Percentiles rank a stretch among this genome's conserved stretches.
Conservation (phyloP, 2,888 invertebrate species). For the Acanthosepion pharaonis region DNA sequence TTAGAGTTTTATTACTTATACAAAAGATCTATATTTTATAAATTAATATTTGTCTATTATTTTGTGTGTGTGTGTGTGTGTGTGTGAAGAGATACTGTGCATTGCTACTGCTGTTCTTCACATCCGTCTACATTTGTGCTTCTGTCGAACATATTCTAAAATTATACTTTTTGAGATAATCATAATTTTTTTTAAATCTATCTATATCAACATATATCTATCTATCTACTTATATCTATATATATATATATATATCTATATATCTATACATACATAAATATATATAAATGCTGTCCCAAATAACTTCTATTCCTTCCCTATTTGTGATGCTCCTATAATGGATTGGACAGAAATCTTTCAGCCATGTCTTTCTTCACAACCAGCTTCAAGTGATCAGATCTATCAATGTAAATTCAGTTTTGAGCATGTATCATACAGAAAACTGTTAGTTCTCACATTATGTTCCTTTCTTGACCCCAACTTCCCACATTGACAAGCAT, state of each 20-base stretch:
- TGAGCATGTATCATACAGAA: conserved; percentile 4
- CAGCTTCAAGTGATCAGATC: conserved; percentile 33
- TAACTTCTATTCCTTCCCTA: conserved; percentile 33
- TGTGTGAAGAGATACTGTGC: not conserved
- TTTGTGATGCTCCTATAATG: conserved; percentile 33
- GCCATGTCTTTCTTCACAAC: conserved; percentile 33
- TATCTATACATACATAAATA: not conserved
- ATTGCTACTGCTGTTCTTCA: conserved; percentile 33
- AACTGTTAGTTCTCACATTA: not conserved
- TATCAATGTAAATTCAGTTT: not conserved
- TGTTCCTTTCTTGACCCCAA: not conserved
- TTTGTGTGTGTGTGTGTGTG: not conserved
- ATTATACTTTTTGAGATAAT: conserved; percentile 9
- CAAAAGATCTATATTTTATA: conserved; percentile 33
- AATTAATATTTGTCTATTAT: conserved; percentile 16
- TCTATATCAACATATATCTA: not conserved
- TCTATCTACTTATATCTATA: not conserved
- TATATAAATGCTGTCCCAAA: conserved; percentile 36
- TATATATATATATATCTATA: conserved; percentile 25
- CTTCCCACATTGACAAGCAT: not conserved
- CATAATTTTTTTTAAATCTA: conserved; percentile 13
- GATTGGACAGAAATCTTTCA: conserved; percentile 10
- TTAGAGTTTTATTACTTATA: conserved; percentile 33
- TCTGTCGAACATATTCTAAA: conserved; percentile 20
- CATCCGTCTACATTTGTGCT: conserved; percentile 17